These are phyloP conservation scores for Plutomurus gul DNA, from an alignment of 1,140 invertebrate species.

Conservation along the genomic window DNA sequence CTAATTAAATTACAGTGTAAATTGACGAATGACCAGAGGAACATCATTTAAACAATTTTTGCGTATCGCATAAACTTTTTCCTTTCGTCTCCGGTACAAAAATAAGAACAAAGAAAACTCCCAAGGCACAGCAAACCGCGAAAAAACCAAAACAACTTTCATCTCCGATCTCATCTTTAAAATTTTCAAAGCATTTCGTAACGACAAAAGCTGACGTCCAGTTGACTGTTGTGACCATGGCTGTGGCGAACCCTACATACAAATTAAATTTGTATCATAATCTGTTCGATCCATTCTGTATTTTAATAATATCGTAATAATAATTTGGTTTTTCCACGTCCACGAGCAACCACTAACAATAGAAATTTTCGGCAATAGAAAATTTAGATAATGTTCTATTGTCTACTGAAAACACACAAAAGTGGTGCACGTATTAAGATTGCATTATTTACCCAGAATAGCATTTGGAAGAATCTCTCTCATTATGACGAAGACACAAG, in stretches of 20 bases:
- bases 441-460: background rate
- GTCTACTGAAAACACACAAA: too few relatives aligned
- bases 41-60: conserved; percentile 51
- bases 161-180: conserved; percentile 32
- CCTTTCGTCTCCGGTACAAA: conserved; percentile 69
- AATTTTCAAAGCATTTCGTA: conserved; percentile 5
- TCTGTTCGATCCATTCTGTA: too few relatives aligned
- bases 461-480: conserved; percentile 34
- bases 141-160: conserved; percentile 63
- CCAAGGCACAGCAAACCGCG: conserved; percentile 59
- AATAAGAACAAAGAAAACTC: conserved; percentile 62
- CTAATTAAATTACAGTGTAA: too few relatives aligned
- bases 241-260: background rate
- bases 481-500: conserved; percentile 65
- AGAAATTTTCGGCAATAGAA: background rate
- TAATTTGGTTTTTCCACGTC: too few relatives aligned
- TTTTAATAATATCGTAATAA: too few relatives aligned
- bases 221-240: conserved; percentile 36
- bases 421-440: too few relatives aligned
- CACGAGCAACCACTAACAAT: background rate
- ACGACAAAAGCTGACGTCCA: conserved; percentile 33
- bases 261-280: background rate
- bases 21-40: too few relatives aligned
- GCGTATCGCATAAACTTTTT: conserved; percentile 65
- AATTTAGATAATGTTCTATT: background rate